Base-by-base conservation (phyloP, 2,888 invertebrate species). In the Gari tellinella region DNA sequence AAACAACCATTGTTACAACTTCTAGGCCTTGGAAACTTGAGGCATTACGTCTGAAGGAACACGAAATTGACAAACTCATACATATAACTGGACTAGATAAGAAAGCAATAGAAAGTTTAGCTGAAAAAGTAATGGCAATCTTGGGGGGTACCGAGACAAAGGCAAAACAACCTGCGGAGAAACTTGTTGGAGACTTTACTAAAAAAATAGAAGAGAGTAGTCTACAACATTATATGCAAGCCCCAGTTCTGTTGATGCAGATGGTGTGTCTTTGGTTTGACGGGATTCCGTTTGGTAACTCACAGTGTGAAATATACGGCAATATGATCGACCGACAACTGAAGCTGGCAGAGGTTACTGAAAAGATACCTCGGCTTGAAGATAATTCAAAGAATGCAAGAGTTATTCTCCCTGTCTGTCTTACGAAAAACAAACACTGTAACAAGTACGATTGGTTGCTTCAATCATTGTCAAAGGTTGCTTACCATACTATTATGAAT, bases 181-280 rank as follows among this genome's bases (percentile, higher is more conserved):
- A 31, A 31, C 31, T 31, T 31, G 31, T 31, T 10, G 31, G 31
- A 31, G 31, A 31, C 4, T 31, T 31, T 10, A 31, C 31, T 26
- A 12, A 38, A 8, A 25, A 61, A 7, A 19, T n/a, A 15, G 15
- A n/a, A 15, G 51, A 12, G 14, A 23, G n/a, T 25, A 23, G 26
- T 14, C 25, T 40, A 19, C 19, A 19, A n/a, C 26, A 15, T 15
- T 23, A 51, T 3, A 10, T 23, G 5, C 2, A 23, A 15, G 26
- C 51, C 15, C 61, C 61, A n/a, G 38, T 61, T 10, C 17, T 61
- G 1, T n/a, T 51, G n/a, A 61, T 23, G n/a, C 61, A 61, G 12
- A 23, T 61, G 23, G 23, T 61, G 17, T 61, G 61, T 41, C 40
- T 61, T 19, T 61, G 61, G 61, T 49, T 21, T 37, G 61, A 41